Evolutionary conservation across 1,140 invertebrate genomes (phyloP), one percentile per base, ranked within the genome.

Genomic region (Whitmania pigra): DNA sequence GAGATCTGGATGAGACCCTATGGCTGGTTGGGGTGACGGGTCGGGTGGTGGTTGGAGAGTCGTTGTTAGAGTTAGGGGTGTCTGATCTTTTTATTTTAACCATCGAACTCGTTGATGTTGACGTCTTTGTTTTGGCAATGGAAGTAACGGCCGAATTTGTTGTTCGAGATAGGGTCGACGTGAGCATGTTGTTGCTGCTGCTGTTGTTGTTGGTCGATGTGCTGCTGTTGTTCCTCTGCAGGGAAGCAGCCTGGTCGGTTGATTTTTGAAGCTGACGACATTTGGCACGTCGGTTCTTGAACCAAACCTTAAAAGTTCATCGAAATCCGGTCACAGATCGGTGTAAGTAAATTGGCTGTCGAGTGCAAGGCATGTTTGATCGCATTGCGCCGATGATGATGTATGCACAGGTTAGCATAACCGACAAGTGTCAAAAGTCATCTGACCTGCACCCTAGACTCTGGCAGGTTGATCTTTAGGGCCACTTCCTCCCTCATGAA

Each of bases 401-500:
- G 43, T 49, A 17, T 49, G 43, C 43, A 49, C 43, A 49, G 43
- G 43, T 49, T 49, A 49, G 43, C 43, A 49, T 49, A 49, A 49
- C 43, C 43, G 43, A 49, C 43, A 49, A 49, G 43, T 49, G 43
- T 49, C 43, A 49, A 49, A 49, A 49, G 43, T 25, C 57, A 22
- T 13, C 57, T n/a, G 22, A 97, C 95, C 90, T 99, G 96, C 53
- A 99, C 94, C 84, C 96, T 86, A 20, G 93, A 97, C 83, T 99
- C 96, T 0, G 94, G 93, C 25, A 99, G 85, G 84, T 93, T 94
- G 78, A 99, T 98, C 83, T 97, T 97, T 53, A 95, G 81, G 0
- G 96, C 95, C 13, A 98, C 94, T 83, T 99, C 96, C 78, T 99
- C 96, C 66, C 96, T 85, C 93, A 97, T 96, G 82, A 99, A 99